Percentiles rank a stretch among this genome's conserved stretches.
These are phyloP conservation scores for Atlantisia rogersi DNA, from an alignment of 2,113 vertebrate genomes.

Conservation along the genomic window DNA sequence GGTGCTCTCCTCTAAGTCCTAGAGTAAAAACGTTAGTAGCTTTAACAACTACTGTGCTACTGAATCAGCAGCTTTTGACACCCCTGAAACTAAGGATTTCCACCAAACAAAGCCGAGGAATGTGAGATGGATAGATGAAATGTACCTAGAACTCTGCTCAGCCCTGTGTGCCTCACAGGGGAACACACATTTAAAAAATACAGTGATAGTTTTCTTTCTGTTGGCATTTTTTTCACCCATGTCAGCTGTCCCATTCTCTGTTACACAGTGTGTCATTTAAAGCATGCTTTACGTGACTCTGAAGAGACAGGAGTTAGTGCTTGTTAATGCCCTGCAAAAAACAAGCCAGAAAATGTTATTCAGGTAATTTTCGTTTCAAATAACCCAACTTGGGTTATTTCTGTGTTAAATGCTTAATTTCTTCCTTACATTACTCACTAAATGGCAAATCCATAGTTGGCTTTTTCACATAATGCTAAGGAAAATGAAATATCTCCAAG, in stretches of 20 bases:
- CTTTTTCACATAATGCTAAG: not conserved
- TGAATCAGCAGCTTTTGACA: not conserved
- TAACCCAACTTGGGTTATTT: not conserved
- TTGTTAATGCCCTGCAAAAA: not conserved
- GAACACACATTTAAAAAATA: not conserved
- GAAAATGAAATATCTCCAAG: not conserved
- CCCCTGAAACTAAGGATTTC: not conserved
- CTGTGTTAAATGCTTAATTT: not conserved
- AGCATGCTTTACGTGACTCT: not conserved
- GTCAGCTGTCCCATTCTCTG: not conserved
- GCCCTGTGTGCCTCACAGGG: not conserved
- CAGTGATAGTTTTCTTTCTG: not conserved
- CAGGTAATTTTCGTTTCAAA: not conserved
- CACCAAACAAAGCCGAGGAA: not conserved
- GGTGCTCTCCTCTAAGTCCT: not conserved
- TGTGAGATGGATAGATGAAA: not conserved
- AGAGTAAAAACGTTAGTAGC: not conserved
- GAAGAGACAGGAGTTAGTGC: not conserved
- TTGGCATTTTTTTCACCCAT: not conserved
- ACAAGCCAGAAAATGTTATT: not conserved
- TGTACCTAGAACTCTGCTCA: not conserved
- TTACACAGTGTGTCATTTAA: not conserved
- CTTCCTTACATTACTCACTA: not conserved
- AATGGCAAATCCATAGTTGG: not conserved
- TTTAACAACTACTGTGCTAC: not conserved